phyloP scores from a whole-genome alignment of 2,888 invertebrate species.

The Mechanitis messenoides region DNA sequence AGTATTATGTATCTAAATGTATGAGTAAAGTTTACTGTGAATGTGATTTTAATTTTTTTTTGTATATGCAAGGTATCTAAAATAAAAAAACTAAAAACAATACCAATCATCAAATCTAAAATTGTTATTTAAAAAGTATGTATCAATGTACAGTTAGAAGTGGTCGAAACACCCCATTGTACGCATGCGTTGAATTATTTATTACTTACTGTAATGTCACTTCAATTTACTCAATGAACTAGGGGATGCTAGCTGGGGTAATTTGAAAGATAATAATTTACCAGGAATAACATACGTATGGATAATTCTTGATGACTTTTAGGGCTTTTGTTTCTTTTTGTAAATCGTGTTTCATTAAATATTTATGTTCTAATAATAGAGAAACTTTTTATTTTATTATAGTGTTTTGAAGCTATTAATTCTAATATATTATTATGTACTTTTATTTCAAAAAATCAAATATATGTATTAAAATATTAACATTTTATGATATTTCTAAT shows the following conservation, averaged over 20 bases:
- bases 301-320: neutral
- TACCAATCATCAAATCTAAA: neutral
- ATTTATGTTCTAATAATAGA: too few relatives aligned
- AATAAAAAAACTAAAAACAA: too few relatives aligned
- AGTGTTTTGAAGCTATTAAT: too few relatives aligned
- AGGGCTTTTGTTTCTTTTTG: neutral
- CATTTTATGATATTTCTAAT: too few relatives aligned
- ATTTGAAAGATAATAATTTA: slow-evolving; percentile 6
- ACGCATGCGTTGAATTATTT: slow-evolving; percentile 31
- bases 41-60: too few relatives aligned
- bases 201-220: slow-evolving; percentile 27
- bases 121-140: neutral
- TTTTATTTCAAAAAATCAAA: too few relatives aligned
- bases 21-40: too few relatives aligned
- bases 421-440: too few relatives aligned
- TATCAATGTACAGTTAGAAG: neutral
- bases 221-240: slow-evolving; percentile 17
- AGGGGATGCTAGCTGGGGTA: neutral
- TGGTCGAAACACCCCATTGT: slow-evolving; percentile 11
- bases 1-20: too few relatives aligned
- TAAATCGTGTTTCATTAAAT: neutral
- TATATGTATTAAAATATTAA: too few relatives aligned
- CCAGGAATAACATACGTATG: neutral
- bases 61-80: too few relatives aligned
- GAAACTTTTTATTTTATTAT: too few relatives aligned